A percentile compares a stretch with the other conserved stretches of the same genome.
Evolutionary conservation across 2,888 invertebrate species (phyloP).

Genomic region (Ligdia adustata): DNA sequence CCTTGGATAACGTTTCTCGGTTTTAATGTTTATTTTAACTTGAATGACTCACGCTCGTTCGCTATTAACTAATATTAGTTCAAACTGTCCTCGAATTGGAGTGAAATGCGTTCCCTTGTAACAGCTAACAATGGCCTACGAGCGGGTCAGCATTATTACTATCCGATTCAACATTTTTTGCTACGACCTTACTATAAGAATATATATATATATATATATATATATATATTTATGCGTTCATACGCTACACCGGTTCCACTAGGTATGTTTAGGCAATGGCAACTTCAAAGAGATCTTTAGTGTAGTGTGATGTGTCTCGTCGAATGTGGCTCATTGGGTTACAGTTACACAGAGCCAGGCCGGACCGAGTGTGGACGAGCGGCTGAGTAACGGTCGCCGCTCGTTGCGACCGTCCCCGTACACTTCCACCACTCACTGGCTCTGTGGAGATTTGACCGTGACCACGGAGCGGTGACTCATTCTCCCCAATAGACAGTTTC

Average conservation of each 20-base stretch:
- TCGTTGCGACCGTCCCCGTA: background rate
- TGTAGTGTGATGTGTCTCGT: background rate
- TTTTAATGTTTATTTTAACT: background rate
- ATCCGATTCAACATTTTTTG: too few species aligned
- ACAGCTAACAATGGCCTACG: too few species aligned
- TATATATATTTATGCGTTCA: too few species aligned
- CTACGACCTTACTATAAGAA: too few species aligned
- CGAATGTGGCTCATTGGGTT: constrained; percentile 50
- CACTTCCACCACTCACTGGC: too few species aligned
- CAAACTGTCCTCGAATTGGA: constrained; percentile 12
- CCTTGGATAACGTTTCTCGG: constrained; percentile 13
- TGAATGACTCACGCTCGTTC: background rate
- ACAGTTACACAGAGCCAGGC: constrained; percentile 17
- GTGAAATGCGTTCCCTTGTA: constrained; percentile 26
- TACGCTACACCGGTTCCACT: too few species aligned
- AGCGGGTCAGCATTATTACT: too few species aligned
- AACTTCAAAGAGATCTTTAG: constrained; percentile 1
- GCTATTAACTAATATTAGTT: constrained; percentile 2
- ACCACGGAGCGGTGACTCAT: too few species aligned
- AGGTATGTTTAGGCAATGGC: background rate
- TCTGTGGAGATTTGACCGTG: too few species aligned
- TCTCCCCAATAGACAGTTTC: too few species aligned
- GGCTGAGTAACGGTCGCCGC: constrained; percentile 20
- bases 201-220: too few species aligned
- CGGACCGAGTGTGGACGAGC: background rate